Percentiles rank a stretch among this genome's conserved stretches.
These are phyloP conservation scores for Thecophora atra DNA, from an alignment of 2,888 invertebrate species.

Conservation along the genomic window DNA sequence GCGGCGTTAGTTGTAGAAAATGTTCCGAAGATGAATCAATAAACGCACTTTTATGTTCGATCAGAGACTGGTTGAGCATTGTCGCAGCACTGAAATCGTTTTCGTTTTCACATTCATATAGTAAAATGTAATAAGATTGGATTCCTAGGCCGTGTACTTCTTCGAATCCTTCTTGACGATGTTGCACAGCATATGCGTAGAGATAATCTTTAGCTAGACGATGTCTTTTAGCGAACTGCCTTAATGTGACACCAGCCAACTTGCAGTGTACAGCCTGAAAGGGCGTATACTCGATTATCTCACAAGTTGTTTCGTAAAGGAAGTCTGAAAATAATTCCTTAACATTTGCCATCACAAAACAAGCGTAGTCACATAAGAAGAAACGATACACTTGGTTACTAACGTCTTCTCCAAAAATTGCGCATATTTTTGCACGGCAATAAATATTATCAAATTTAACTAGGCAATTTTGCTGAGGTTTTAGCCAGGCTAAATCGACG, in stretches of 20 bases:
- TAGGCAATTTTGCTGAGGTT: conserved; percentile 50
- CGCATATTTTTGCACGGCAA: conserved; percentile 51
- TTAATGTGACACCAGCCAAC: conserved; percentile 47
- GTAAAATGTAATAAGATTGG: conserved; percentile 45
- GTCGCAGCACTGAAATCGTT: conserved; percentile 38
- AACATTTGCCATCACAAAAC: conserved; percentile 43
- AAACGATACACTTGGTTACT: conserved; percentile 45
- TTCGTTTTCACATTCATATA: conserved; percentile 47
- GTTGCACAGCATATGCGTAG: conserved; percentile 46
- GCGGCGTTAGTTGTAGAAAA: conserved; percentile 42
- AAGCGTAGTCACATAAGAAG: conserved; percentile 48
- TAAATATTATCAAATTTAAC: conserved; percentile 46
- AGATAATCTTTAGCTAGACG: conserved; percentile 44
- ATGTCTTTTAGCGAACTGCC: conserved; percentile 43
- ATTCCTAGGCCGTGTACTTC: conserved; percentile 41
- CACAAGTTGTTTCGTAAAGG: conserved; percentile 44
- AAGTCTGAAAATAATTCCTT: conserved; percentile 44
- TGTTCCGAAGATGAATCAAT: conserved; percentile 44
- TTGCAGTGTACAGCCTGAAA: conserved; percentile 51
- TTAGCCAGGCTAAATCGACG: conserved; percentile 36
- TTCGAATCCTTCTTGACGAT: background rate
- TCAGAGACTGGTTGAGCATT: conserved; percentile 46
- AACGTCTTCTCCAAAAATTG: conserved; percentile 39
- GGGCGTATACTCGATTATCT: conserved; percentile 49
- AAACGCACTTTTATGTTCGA: conserved; percentile 46